Percentiles rank a stretch among this genome's conserved stretches.
Evolutionary conservation across 2,888 invertebrate species (phyloP).

Genomic region (Aleiodes testaceus): DNA sequence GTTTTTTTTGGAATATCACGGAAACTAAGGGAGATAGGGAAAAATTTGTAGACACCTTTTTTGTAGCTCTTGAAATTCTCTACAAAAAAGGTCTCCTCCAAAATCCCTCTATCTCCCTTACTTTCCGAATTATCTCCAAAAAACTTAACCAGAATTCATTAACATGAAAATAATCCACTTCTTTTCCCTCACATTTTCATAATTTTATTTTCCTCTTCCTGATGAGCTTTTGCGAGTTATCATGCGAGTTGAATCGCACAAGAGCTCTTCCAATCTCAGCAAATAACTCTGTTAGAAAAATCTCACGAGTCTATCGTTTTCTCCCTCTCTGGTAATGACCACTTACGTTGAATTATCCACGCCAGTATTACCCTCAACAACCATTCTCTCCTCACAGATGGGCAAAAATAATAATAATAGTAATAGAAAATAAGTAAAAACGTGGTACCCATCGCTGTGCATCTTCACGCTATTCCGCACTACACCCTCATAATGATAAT

Average conservation of each 20-base stretch:
- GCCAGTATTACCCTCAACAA: constrained; percentile 44
- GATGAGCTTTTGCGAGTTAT: constrained; percentile 9
- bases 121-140: no score
- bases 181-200: background rate
- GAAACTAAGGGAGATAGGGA: no score
- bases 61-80: no score
- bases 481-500: constrained; percentile 17
- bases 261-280: constrained; percentile 37
- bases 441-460: background rate
- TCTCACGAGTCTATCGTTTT: constrained; percentile 39
- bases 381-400: constrained; percentile 30
- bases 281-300: constrained; percentile 41
- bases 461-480: constrained; percentile 4
- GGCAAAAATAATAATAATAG: constrained; percentile 13
- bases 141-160: no score
- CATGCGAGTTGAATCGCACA: constrained; percentile 18
- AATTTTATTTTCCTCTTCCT: background rate
- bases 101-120: no score
- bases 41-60: no score
- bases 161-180: no score
- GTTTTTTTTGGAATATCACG: no score
- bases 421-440: constrained; percentile 18
- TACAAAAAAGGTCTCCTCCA: no score
- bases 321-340: constrained; percentile 53
- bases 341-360: constrained; percentile 61